Percentiles rank a stretch among this genome's conserved stretches.
These are phyloP conservation scores for Rhadinocentrus ornatus DNA, from an alignment of 2,797 vertebrate genomes.

Conservation along the genomic window DNA sequence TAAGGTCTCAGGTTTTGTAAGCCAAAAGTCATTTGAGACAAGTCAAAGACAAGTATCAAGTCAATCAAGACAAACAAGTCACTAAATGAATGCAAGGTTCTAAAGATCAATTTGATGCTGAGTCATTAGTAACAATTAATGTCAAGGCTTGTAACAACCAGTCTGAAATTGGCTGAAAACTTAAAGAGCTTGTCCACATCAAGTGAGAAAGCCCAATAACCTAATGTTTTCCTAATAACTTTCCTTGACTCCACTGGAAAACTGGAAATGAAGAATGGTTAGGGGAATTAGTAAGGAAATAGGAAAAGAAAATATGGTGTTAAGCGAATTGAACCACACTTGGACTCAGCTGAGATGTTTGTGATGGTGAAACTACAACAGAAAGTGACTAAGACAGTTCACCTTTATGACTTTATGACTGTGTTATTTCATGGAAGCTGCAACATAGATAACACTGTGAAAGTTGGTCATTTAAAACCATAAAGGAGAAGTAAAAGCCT, in stretches of 20 bases:
- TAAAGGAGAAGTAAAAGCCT: background rate
- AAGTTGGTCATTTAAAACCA: background rate
- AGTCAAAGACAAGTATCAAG: slow-evolving; percentile 10
- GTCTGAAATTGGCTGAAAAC: background rate
- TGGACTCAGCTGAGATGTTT: background rate
- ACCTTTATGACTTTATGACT: background rate
- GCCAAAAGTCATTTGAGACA: background rate
- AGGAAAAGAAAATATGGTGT: background rate
- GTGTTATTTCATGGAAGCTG: background rate
- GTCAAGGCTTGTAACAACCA: background rate
- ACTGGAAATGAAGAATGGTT: background rate
- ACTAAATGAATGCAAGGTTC: slow-evolving; percentile 9
- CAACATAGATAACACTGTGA: background rate
- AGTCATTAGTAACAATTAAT: background rate
- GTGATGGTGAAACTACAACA: background rate
- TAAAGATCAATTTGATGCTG: background rate
- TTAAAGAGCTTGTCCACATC: background rate
- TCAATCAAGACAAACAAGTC: background rate
- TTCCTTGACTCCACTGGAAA: background rate
- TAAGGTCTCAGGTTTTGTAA: slow-evolving; percentile 5
- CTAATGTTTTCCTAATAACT: background rate
- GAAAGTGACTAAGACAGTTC: background rate
- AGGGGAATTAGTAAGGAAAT: background rate
- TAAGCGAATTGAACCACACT: background rate
- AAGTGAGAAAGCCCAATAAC: background rate